Percentiles rank a stretch among this genome's conserved stretches.
Evolutionary conservation across 2,797 vertebrate species (phyloP).

Genomic region (Sphenopsis melanotis): DNA sequence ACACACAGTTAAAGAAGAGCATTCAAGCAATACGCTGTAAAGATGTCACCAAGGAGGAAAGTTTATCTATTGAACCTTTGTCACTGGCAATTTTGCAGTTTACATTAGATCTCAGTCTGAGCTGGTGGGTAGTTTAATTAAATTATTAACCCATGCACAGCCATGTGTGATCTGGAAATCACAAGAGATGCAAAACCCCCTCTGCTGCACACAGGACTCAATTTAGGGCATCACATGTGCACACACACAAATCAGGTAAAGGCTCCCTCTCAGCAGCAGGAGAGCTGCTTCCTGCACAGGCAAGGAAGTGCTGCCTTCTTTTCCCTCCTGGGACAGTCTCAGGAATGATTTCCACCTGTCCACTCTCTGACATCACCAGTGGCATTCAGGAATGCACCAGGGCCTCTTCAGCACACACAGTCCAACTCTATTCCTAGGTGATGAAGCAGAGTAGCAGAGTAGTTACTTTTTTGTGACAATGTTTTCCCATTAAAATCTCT

Average conservation of each 20-base stretch:
- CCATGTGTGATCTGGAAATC: neutral
- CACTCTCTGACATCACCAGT: neutral
- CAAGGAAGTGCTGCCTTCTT: neutral
- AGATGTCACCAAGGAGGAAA: neutral
- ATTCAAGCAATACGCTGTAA: neutral
- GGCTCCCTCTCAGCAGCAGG: neutral
- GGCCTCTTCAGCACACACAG: neutral
- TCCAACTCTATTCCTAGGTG: neutral
- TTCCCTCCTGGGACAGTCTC: neutral
- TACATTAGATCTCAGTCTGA: neutral
- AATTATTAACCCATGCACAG: neutral
- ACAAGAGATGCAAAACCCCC: neutral
- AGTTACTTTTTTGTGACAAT: neutral
- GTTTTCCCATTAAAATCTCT: neutral
- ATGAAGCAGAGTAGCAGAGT: neutral
- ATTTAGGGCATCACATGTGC: rapidly evolving
- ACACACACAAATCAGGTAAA: neutral
- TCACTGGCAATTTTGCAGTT: neutral
- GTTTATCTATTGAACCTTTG: neutral
- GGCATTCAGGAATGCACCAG: neutral
- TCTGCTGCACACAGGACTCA: neutral
- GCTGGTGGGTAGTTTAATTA: neutral
- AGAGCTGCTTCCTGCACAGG: neutral
- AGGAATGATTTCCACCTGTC: neutral
- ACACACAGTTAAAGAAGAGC: neutral